Base-by-base conservation (phyloP, 2,113 vertebrate genomes). In the crab-eating macaque (Macaca fascicularis) region DNA sequence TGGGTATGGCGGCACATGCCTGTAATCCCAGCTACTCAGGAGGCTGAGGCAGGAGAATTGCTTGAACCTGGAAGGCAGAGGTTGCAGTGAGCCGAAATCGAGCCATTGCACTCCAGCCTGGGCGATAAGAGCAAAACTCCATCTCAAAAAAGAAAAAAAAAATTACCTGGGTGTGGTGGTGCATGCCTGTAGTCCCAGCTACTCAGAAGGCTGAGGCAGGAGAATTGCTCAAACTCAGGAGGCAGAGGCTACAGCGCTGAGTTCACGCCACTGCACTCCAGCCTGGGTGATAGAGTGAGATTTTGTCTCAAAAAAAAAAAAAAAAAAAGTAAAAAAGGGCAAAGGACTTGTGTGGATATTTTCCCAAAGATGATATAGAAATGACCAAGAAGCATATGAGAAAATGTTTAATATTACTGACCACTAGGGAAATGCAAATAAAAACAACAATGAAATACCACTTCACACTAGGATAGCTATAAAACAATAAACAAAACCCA, bases 31-130 rank as follows among this genome's bases (percentile, higher is more conserved):
- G 61, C 61, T 64, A 30, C 27, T 30, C 10, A 5, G 61, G 61
- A 64, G 61, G 61, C 61, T 30, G 61, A 64, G 61, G 61, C 61
- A 64, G 61, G 27, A 30, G 27, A 64, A 64, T 30, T 6, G 12
- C 5, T 64, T 64, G 61, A 64, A 64, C 27, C 11, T 0, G 0
- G 61, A 5, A 64, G 61, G 61, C 6, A 0, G 27, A 64, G 61
- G 61, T 30, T 64, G 61, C 27, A 6, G 61, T 64, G 61, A 64
- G 61, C 61, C 25, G 12, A 64, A 12, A 64, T 64, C 5, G 11
- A 5, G 13, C 61, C 61, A 30, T 64, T 0, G 61, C 61, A 64
- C 61, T 64, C 61, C 27, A 64, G 61, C 12, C 27, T 30, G 27
- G 27, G 61, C 12, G 6, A 64, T 12, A 30, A 64, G 61, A 64